Evolutionary conservation across 2,888 invertebrate genomes (phyloP), one percentile per base, ranked within the genome.

Genomic region (Tortricodes alternella): DNA sequence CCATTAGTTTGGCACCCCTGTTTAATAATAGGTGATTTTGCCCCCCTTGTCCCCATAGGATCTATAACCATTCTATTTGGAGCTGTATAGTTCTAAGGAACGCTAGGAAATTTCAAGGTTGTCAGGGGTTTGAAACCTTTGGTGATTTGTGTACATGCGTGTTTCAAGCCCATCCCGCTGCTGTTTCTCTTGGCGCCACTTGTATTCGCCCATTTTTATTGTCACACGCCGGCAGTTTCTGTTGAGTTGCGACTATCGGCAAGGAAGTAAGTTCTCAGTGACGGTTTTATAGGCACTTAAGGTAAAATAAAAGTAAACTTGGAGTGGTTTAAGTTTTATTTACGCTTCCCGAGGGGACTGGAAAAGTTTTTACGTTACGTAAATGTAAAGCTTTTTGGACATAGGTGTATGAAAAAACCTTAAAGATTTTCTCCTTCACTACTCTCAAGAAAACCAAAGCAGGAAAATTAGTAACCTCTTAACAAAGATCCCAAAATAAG

Each of bases 1-100:
- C 78, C 83, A 83, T 89, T 87, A 85, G 79, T 84, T 84, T 84
- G 80, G 82, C 87, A 87, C 88, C 89, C 86, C 85, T 53, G 83
- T 75, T 79, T 85, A 87, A 87, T 89, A 86, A 85, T 85, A 83
- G 85, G 83, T 83, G 85, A 87, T 85, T 84, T 80, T 62, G 77
- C 82, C 83, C 80, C 72, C 80, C 67, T 62, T n/a, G n/a, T n/a
- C n/a, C n/a, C n/a, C n/a, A n/a, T 70, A 69, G 59, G 76, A 74
- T 76, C 74, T 76, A 71, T 72, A 64, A 62, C 88, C 83, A 83
- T 61, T 62, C 6, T 72, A 67, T 15, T 23, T 53, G 65, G 85
- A 76, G 48, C 84, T 63, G 39, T 62, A 61, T 60, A 62, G 66
- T 65, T 67, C 51, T 61, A 61, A 46, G 43, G 46, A 24, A 11